Percentiles rank a stretch among this genome's conserved stretches.
Evolutionary conservation across 2,113 vertebrate genomes (phyloP).

Genomic region (Brevimyrus niger): DNA sequence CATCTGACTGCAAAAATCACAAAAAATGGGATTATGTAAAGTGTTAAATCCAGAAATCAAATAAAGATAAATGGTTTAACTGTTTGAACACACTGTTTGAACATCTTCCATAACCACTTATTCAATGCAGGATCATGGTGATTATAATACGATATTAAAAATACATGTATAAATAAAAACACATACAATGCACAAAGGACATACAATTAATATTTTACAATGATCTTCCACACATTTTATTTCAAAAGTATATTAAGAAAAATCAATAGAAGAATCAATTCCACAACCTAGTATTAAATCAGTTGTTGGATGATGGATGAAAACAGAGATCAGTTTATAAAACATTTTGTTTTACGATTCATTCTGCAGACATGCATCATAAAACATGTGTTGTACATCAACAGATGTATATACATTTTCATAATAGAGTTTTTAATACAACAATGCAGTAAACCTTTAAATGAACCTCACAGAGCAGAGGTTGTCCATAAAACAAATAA

Average conservation of each 20-base stretch:
- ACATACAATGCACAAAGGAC: not conserved
- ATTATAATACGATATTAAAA: not conserved
- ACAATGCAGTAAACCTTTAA: not conserved
- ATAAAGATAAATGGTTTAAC: not conserved
- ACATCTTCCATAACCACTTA: not conserved
- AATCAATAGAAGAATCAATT: not conserved
- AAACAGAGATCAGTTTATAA: not conserved
- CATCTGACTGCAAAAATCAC: not conserved
- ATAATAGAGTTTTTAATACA: not conserved
- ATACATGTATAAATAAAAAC: not conserved
- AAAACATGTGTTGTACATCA: not conserved
- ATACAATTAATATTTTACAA: not conserved
- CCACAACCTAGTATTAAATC: not conserved
- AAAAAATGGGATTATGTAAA: not conserved
- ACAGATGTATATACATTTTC: not conserved
- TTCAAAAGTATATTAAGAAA: not conserved
- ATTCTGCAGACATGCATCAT: not conserved
- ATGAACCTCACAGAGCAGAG: not conserved
- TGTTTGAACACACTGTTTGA: no score
- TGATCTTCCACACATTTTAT: not conserved
- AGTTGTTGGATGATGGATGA: not conserved
- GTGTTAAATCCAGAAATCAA: not conserved
- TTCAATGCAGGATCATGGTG: not conserved
- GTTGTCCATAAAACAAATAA: not conserved
- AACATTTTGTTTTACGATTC: not conserved